Evolutionary conservation across 37 sponge, comb jelly and placozoan genomes (phyloP).

Genomic region (Bolinopsis microptera): DNA sequence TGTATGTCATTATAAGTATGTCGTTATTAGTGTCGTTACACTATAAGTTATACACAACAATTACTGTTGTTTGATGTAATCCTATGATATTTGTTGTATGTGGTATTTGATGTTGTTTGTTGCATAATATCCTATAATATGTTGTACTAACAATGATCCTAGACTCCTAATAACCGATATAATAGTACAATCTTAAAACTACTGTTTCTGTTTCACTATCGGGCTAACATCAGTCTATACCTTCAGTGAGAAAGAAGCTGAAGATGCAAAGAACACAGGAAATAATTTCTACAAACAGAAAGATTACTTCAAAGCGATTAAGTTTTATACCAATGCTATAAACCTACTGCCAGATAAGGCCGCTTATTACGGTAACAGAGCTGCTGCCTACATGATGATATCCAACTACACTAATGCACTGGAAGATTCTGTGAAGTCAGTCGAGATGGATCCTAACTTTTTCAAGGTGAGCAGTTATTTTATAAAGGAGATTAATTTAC

Average conservation of each 20-base stretch:
- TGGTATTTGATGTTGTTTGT: no score
- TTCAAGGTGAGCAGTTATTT: conserved; percentile 66
- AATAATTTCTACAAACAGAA: conserved; percentile 75
- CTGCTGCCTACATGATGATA: conserved; percentile 82
- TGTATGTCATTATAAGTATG: no score
- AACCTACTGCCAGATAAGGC: conserved; percentile 73
- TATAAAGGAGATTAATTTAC: background rate
- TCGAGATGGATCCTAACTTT: conserved; percentile 67
- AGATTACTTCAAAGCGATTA: conserved; percentile 74
- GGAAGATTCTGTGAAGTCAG: conserved; percentile 72
- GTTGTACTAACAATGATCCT: no score
- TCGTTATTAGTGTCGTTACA: no score
- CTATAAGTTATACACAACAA: no score
- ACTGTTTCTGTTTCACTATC: no score
- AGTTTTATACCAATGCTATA: conserved; percentile 75
- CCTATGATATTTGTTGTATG: no score
- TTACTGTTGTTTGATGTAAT: no score
- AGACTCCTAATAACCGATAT: no score
- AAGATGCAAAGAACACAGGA: conserved; percentile 73
- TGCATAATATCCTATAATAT: no score
- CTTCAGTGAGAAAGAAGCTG: conserved; percentile 68
- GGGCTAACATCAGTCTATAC: no score
- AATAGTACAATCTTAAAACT: no score
- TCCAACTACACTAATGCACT: conserved; percentile 71
- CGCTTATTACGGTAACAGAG: conserved; percentile 78